These are phyloP conservation scores for Grantiella picta DNA, from an alignment of 2,113 vertebrate genomes.

Conservation along the genomic window DNA sequence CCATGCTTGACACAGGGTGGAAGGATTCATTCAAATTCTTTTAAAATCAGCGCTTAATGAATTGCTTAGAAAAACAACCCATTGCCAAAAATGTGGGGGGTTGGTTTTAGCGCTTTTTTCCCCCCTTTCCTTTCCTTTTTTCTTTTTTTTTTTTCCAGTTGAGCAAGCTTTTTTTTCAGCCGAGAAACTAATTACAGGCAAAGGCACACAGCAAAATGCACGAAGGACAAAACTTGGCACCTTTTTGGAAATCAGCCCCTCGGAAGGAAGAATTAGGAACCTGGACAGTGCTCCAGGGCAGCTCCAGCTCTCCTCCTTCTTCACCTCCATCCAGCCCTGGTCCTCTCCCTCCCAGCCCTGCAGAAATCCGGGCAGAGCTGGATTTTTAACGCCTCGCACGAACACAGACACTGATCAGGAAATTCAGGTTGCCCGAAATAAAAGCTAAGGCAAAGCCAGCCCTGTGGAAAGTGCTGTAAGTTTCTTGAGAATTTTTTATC, in stretches of 20 bases:
- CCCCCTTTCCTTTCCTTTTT: too few species aligned
- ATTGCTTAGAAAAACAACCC: slow-evolving; percentile 35
- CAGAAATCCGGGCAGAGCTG: slow-evolving; percentile 23
- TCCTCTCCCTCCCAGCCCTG: background rate
- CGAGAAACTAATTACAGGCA: slow-evolving; percentile 42
- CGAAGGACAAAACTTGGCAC: slow-evolving; percentile 1
- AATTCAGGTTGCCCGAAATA: background rate
- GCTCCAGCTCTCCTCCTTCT: slow-evolving; percentile 29
- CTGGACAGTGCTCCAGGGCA: slow-evolving; percentile 24
- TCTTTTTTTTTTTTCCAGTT: background rate
- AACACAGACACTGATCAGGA: background rate
- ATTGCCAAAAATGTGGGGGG: slow-evolving; percentile 41
- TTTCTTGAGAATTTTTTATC: slow-evolving; percentile 35
- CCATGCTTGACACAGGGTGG: slow-evolving; percentile 47
- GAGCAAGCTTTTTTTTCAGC: slow-evolving; percentile 1
- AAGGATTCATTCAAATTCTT: slow-evolving; percentile 49
- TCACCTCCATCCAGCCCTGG: slow-evolving; percentile 15
- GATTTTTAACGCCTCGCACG: background rate
- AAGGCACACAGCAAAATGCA: background rate
- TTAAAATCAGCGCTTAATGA: slow-evolving; percentile 49
- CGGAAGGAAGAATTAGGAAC: slow-evolving; percentile 26
- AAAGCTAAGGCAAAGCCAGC: background rate
- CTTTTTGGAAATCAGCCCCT: slow-evolving; percentile 15
- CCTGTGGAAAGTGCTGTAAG: slow-evolving; percentile 41
- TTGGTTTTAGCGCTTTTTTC: background rate